Evolutionary conservation across 2,797 vertebrate genomes (phyloP), one percentile per base, ranked within the genome.

Genomic region (Coracias cyanogaster): DNA sequence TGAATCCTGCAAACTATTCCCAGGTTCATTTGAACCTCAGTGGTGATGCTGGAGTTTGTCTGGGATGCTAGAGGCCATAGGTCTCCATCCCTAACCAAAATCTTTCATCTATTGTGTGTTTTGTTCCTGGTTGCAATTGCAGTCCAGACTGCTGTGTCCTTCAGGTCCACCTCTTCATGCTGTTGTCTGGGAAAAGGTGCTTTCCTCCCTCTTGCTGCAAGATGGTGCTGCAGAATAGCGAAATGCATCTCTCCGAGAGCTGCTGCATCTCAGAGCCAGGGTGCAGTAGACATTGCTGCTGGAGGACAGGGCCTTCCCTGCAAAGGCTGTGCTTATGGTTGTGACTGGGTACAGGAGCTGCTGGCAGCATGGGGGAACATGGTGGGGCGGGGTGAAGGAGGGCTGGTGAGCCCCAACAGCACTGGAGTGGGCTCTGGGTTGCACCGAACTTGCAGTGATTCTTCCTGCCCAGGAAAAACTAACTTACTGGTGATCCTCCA

Each of bases 221-320:
- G 98, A 94, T 97, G 98, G 96, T 95, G 95, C 97, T 96, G 79
- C 83, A 93, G 96, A 98, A 96, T 43, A 94, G 98, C 91, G 93
- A 94, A 97, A 97, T 72, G 79, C 4, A 15, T 28, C 41, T 72
- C 31, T 13, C 48, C 5, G n/a, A 79, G 64, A n/a, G 51, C 37
- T 3, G 60, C 66, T 12, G 22, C n/a, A 8, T 43, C 52, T 74
- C 20, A 0, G 13, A 15, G 57, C 2, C 29, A 6, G 51, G 18
- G 37, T 2, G 64, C 31, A 66, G 76, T 7, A 29, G 79, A 54
- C 46, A 7, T 0, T 5, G 74, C 73, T 89, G 88, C 73, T 9
- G 87, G 74, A 37, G 78, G n/a, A 24, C 82, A 10, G 48, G 65
- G 15, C 33, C 24, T n/a, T 4, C 35, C 22, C 61, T 29, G 9